A percentile compares a stretch with the other conserved stretches of the same genome.
Evolutionary conservation across 2,888 invertebrate genomes (phyloP).

Genomic region (Drosophila seclusa): DNA sequence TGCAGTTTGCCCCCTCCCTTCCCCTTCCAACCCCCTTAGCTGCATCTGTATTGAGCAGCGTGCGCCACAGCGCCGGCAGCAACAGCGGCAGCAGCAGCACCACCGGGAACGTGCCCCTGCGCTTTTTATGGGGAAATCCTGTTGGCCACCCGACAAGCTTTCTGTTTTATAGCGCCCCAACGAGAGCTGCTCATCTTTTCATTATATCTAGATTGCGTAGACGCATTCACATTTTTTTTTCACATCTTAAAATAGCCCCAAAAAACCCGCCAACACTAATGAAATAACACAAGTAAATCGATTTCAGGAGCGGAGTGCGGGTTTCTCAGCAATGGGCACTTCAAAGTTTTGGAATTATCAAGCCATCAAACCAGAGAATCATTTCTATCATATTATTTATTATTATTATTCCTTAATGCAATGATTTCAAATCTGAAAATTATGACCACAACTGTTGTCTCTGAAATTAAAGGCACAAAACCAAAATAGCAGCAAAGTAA

Average conservation of each 20-base stretch:
- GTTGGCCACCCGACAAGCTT: conserved; percentile 62
- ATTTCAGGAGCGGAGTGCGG: conserved; percentile 44
- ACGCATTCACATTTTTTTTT: conserved; percentile 15
- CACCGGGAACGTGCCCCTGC: conserved; percentile 45
- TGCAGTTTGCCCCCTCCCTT: background rate
- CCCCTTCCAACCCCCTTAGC: background rate
- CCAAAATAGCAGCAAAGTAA: accelerated
- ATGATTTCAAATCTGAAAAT: background rate
- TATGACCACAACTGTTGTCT: too few relatives aligned
- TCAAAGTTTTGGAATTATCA: background rate
- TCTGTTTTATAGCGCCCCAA: conserved; percentile 68
- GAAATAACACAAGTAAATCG: conserved; percentile 15
- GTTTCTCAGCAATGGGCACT: conserved; percentile 22
- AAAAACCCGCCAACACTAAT: conserved; percentile 41
- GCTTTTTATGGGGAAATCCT: conserved; percentile 82
- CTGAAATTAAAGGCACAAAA: background rate
- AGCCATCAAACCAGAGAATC: background rate
- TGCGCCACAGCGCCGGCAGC: conserved; percentile 39
- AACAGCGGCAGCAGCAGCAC: background rate
- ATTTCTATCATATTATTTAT: background rate
- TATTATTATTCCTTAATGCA: background rate
- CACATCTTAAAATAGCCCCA: conserved; percentile 42
- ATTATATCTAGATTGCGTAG: conserved; percentile 37
- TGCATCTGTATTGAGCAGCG: conserved; percentile 40
- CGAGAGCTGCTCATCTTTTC: conserved; percentile 47